Percentiles rank a stretch among this genome's conserved stretches.
These are phyloP conservation scores for Plusia festucae DNA, from an alignment of 2,888 invertebrate genomes.

Conservation along the genomic window DNA sequence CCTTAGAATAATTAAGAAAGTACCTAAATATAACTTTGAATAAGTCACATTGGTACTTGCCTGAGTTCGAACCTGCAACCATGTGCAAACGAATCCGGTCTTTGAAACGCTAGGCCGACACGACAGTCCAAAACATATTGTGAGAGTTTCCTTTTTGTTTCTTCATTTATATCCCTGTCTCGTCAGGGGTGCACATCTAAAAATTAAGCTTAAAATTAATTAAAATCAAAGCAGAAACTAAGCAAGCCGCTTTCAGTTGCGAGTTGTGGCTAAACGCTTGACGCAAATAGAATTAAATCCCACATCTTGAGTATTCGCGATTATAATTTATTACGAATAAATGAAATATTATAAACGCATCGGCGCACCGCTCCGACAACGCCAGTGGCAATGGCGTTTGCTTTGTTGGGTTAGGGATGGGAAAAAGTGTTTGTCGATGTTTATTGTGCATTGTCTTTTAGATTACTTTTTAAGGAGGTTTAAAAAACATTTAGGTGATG, in stretches of 20 bases:
- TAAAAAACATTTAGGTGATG: background rate
- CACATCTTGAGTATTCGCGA: conserved; percentile 72
- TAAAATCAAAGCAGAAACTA: conserved; percentile 32
- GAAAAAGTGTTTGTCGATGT: conserved; percentile 20
- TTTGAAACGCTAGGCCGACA: too few relatives aligned
- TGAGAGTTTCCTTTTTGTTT: too few relatives aligned
- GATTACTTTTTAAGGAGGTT: too few relatives aligned
- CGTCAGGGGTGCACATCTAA: background rate
- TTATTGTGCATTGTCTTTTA: background rate
- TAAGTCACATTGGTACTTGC: too few relatives aligned
- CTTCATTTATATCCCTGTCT: background rate
- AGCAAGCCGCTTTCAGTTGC: conserved; percentile 18
- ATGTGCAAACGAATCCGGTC: too few relatives aligned
- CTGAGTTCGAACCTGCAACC: too few relatives aligned
- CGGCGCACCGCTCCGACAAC: conserved; percentile 87
- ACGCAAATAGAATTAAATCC: conserved; percentile 74
- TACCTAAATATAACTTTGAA: too few relatives aligned
- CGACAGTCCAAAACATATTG: too few relatives aligned
- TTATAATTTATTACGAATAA: conserved; percentile 90
- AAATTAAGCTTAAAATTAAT: conserved; percentile 36
- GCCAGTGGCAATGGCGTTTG: conserved; percentile 89
- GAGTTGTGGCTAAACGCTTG: conserved; percentile 55
- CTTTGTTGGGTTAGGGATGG: conserved; percentile 81
- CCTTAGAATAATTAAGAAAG: too few relatives aligned
- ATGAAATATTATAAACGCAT: conserved; percentile 90